Base-by-base conservation (phyloP, 2,113 vertebrate species). In the Gracilinanus agilis region DNA sequence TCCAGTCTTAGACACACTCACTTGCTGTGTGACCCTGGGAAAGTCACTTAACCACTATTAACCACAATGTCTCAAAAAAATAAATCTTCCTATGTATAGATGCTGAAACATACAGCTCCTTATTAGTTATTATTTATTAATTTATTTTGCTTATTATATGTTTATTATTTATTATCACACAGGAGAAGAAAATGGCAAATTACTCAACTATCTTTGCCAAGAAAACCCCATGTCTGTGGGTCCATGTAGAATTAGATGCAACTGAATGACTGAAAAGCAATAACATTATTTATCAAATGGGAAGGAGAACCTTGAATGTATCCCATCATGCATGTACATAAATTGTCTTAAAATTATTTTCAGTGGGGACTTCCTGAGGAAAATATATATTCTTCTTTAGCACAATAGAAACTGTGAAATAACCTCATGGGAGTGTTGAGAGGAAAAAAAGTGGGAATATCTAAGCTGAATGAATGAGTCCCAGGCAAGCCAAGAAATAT, bases 251-350 rank as follows among this genome's bases (percentile, higher is more conserved):
- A 83, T 83, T 34, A 40, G n/a, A 83, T 5, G 5, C 49, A 49
- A 49, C 49, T 49, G 49, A 83, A 83, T 23, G 16, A 83, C n/a
- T 40, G 67, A 49, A 49, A 3, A 49, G 49, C n/a, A 67, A 67
- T 27, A 83, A 83, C 34, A 44, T 53, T 95, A 94, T 90, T 92
- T 95, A 12, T 92, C 56, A 92, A 95, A 97, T 92, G 54, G 40
- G 54, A 92, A 91, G 10, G 95, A 93, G 92, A 54, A 92, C 44
- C 91, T 3, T 67, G 34, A 23, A 88, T 24, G 53, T 3, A 55
- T 3, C 10, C 10, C 11, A 91, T 53, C 44, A 95, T 90, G 88
- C 44, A 95, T 90, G 88, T 53, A 94, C 89, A 44, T 11, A 27
- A 92, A 9, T 29, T 93, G 56, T 8, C 34, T 75, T 91, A 6